A percentile compares a stretch with the other conserved stretches of the same genome.
These are phyloP conservation scores for Scaptomyza caliginosa DNA, from an alignment of 2,888 invertebrate genomes.

Conservation along the genomic window DNA sequence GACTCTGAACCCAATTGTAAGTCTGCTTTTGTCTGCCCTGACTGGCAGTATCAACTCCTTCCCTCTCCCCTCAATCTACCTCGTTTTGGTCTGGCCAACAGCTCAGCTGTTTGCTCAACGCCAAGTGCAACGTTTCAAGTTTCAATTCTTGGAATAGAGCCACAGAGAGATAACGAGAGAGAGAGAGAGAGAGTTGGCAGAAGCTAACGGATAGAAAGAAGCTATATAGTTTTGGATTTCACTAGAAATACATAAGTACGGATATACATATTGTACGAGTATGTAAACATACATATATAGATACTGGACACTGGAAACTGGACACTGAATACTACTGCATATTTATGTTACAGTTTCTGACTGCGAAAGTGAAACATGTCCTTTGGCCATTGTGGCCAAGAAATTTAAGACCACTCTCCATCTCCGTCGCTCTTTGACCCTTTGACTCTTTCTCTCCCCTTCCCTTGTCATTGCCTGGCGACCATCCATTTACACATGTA, in stretches of 20 bases:
- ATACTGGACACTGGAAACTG: background rate
- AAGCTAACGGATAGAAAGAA: conserved; percentile 16
- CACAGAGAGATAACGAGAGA: background rate
- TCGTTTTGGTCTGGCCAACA: conserved; percentile 6
- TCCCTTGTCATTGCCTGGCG: background rate
- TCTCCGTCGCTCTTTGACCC: background rate
- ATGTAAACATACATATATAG: conserved; percentile 21
- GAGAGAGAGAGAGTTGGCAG: background rate
- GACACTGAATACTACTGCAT: conserved; percentile 40
- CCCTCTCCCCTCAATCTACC: background rate
- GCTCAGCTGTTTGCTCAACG: conserved; percentile 52
- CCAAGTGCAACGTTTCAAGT: conserved; percentile 74
- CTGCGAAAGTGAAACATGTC: conserved; percentile 60
- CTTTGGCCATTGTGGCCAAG: conserved; percentile 59
- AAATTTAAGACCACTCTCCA: conserved; percentile 22
- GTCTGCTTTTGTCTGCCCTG: conserved; percentile 51
- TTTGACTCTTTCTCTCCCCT: background rate
- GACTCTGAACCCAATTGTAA: conserved; percentile 32
- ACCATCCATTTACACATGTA: conserved; percentile 55
- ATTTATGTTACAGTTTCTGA: conserved; percentile 51
- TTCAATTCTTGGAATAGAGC: conserved; percentile 43
- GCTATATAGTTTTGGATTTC: conserved; percentile 67
- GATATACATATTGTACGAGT: conserved; percentile 11
- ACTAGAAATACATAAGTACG: conserved; percentile 52
- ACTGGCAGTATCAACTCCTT: conserved; percentile 44